Base-by-base conservation (phyloP, 2,113 vertebrate species). In the Coryphaenoides rupestris region DNA sequence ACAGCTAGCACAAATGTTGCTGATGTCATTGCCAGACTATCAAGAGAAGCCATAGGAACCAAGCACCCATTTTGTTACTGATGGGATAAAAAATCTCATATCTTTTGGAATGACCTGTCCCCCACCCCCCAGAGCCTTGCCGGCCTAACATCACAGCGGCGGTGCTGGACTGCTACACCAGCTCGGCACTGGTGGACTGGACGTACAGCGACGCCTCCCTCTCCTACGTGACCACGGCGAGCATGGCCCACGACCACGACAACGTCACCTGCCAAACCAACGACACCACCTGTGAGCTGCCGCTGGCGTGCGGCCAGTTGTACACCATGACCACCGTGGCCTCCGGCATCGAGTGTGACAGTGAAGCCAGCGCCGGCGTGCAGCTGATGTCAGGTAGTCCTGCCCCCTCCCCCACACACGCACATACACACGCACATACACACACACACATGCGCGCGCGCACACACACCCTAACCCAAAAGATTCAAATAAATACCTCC, bases 231-330 rank as follows among this genome's bases (percentile, higher is more conserved):
- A 84, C 80, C 5, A 69, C 69, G 13, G 89, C 85, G 13, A 19
- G 1, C 0, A 54, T 82, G 1, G 21, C 75, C 0, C 19, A 19
- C 0, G 75, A 77, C 2, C 45, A 65, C 2, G 45, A 66, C 1
- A 59, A 21, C 4, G 77, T 73, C 58, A 77, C 19, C 73, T 90
- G 89, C 73, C 76, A 0, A 55, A 67, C 84, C 60, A 88, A 75
- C 66, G 7, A 50, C 65, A 90, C 85, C 57, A 83, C 76, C 79
- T 92, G 91, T 58, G 74, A 89, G 73, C 69, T 92, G 1, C 49
- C 64, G 3, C 80, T 92, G 67, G 69, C 58, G 40, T 92, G 91
- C 45, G 82, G 90, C 1, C 78, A 82, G 55, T 60, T 14, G 1
- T 90, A 90, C 68, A 24, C 49, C 2, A 67, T 88, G 47, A 68